Base-by-base conservation (phyloP, 2,797 vertebrate species). In the Leuciscus waleckii region DNA sequence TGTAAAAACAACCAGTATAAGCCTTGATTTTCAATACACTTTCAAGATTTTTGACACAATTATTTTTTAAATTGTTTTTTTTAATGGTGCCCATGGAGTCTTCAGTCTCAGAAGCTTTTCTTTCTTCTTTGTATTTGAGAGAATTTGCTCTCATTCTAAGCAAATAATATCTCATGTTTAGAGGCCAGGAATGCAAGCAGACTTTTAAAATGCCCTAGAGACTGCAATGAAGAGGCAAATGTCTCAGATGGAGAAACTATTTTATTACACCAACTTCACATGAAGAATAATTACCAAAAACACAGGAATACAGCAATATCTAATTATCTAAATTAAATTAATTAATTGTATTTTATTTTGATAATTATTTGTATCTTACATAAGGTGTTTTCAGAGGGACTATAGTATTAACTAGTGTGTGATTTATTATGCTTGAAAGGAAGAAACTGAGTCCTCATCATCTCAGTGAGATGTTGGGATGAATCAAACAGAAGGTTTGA, bases 181-280 rank as follows among this genome's bases (percentile, higher is more conserved):
- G 96, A 94, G 93, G 93, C 93, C 90, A 91, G 92, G 94, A 94
- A 95, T 94, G 93, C 91, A 95, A 94, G 95, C 94, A 96, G 95
- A 96, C 96, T 96, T 94, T 96, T 95, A 96, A 95, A 95, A 94
- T 93, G 92, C 95, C 95, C 95, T 93, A 90, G 93, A 96, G 95
- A 95, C 93, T 88, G 93, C 92, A 93, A 93, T 95, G 95, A 94
- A 95, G 95, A 95, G 95, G 93, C 94, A 93, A 92, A 93, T 94
- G 93, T 96, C 89, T 95, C 95, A 95, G 96, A 94, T 92, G 95
- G 92, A 97, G 95, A 97, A 97, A 96, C 96, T 94, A 90, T 96
- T 97, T 97, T 96, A 97, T 96, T 96, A 94, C 94, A 91, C 92
- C 93, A 96, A 95, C 94, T 96, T 96, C 94, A 95, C 95, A 92